A percentile compares a stretch with the other conserved stretches of the same genome.
phyloP scores from a whole-genome alignment of 2,888 invertebrate species.

The Panorpa germanica region DNA sequence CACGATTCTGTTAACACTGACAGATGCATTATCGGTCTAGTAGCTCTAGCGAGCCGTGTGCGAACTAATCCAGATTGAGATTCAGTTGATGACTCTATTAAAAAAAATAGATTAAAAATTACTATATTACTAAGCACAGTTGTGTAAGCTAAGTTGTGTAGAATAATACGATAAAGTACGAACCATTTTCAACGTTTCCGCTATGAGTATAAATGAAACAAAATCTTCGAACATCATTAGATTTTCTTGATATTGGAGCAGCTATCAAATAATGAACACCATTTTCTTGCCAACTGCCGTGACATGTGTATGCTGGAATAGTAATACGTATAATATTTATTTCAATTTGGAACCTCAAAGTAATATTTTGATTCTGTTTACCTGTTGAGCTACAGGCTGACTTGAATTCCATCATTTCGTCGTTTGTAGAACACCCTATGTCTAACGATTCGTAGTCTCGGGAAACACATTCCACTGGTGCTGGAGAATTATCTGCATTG shows the following conservation, averaged over 20 bases:
- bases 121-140: no score
- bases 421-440: conserved; percentile 35
- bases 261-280: conserved; percentile 45
- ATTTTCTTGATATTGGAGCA: conserved; percentile 31
- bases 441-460: conserved; percentile 34
- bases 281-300: conserved; percentile 51
- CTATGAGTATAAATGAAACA: conserved; percentile 40
- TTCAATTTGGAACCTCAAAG: not conserved
- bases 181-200: no score
- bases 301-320: conserved; percentile 45
- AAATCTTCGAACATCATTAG: conserved; percentile 31
- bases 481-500: conserved; percentile 14
- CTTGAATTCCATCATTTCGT: conserved; percentile 38
- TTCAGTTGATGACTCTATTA: no score
- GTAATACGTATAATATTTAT: conserved; percentile 10
- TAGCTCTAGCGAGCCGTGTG: no score
- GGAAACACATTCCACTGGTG: conserved; percentile 26
- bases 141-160: no score
- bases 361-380: conserved; percentile 16
- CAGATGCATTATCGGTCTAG: no score
- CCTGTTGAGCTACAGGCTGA: conserved; percentile 34
- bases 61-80: no score
- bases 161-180: no score
- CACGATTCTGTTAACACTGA: no score
- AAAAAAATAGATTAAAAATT: no score